Conservation (phyloP, 1,140 invertebrate species). For the Coenobita brevimanus region DNA sequence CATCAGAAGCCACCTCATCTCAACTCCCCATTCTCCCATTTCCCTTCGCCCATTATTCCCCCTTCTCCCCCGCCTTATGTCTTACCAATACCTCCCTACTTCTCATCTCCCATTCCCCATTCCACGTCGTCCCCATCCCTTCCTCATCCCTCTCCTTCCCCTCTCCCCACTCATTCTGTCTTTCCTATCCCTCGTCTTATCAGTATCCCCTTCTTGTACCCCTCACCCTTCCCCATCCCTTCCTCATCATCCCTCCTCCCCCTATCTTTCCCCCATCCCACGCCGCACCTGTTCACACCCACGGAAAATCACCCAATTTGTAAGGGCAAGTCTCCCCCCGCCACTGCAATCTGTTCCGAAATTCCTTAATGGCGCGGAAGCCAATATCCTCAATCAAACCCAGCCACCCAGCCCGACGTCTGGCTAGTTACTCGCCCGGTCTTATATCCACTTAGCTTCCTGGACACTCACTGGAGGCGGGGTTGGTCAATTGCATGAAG, state of each 20-base stretch:
- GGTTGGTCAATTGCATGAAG: no score
- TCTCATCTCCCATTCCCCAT: no score
- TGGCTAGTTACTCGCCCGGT: neutral
- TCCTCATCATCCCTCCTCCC: neutral
- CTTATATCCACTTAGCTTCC: neutral
- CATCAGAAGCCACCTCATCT: no score
- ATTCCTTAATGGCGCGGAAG: conserved; percentile 40
- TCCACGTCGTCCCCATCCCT: no score
- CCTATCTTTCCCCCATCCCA: neutral
- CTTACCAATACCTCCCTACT: no score
- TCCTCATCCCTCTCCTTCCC: no score
- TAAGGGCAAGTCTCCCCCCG: conserved; percentile 2
- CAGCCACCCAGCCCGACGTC: neutral
- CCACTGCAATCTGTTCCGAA: conserved; percentile 32
- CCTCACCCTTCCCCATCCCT: neutral
- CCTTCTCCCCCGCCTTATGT: neutral
- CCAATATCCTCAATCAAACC: conserved; percentile 44
- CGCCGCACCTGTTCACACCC: conserved; percentile 20
- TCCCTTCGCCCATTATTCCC: neutral
- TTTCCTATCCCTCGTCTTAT: neutral
- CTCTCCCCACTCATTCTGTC: no score
- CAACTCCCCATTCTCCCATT: no score
- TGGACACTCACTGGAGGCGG: no score
- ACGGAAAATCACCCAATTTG: conserved; percentile 47
- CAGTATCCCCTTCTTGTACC: neutral